Conservation (phyloP, 2,797 vertebrate genomes). For the Pseudopleuronectes americanus region DNA sequence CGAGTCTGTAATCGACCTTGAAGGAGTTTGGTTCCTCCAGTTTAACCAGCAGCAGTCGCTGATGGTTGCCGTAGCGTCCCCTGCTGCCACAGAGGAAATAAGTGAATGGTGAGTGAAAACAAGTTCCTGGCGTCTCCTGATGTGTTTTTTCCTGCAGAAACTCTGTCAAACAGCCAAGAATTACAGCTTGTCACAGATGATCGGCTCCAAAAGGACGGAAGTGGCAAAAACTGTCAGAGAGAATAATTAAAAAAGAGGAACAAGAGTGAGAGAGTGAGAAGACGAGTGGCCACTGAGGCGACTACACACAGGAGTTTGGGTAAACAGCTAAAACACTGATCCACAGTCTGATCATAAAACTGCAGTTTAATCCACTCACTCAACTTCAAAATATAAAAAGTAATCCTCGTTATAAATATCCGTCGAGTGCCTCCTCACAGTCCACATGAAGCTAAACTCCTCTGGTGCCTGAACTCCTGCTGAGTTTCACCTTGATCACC, state of each 20-base stretch:
- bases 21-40: not conserved
- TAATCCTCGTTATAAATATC: no score
- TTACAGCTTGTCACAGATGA: not conserved
- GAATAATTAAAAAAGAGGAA: not conserved
- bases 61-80: no score
- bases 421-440: no score
- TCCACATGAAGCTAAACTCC: not conserved
- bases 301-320: not conserved
- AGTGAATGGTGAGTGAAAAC: not conserved
- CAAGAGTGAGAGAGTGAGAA: not conserved
- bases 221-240: not conserved
- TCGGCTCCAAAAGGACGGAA: not conserved
- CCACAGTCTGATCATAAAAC: not conserved
- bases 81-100: not conserved
- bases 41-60: not conserved
- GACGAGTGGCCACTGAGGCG: not conserved
- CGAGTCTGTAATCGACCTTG: no score
- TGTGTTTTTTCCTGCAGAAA: not conserved
- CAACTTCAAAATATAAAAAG: no score
- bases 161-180: not conserved
- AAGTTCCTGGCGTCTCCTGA: not conserved
- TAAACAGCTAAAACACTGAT: not conserved
- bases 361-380: no score
- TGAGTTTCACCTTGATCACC: constrained; percentile 47
- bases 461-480: constrained; percentile 31